Conservation (phyloP, 1,140 invertebrate genomes). For the Armadillidium nasatum region DNA sequence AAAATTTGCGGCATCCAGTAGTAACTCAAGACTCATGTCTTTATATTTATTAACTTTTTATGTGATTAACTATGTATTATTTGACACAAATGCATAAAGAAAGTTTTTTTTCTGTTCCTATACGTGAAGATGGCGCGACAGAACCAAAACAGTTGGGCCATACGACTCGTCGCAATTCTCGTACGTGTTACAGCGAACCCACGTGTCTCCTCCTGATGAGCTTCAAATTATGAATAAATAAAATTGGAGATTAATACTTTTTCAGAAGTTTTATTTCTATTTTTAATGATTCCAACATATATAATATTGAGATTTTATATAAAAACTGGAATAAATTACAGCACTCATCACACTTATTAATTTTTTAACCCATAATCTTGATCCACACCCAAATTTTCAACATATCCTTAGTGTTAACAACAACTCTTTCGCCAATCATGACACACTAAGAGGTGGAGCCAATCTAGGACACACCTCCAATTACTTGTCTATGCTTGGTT, state of each 20-base stretch:
- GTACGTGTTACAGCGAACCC: slow-evolving; percentile 2
- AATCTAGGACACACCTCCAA: not conserved
- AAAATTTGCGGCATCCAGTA: not conserved
- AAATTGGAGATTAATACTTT: too few species aligned
- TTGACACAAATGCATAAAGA: slow-evolving; percentile 1
- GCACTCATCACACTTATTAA: not conserved
- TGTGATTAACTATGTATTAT: not conserved
- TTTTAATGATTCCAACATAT: too few species aligned
- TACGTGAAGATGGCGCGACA: slow-evolving; percentile 1
- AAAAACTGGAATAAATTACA: not conserved
- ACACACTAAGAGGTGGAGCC: not conserved
- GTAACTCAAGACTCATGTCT: slow-evolving; percentile 7
- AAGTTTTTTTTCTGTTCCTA: not conserved
- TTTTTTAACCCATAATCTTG: not conserved
- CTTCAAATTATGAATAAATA: not conserved
- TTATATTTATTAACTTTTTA: not conserved
- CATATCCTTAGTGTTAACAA: not conserved
- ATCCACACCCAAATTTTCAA: not conserved
- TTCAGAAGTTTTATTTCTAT: too few species aligned
- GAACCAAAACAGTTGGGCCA: slow-evolving; percentile 6
- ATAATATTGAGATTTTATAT: too few species aligned
- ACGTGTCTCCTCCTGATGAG: slow-evolving; percentile 4
- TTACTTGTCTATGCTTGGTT: not conserved
- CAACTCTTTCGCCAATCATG: slow-evolving; percentile 1
- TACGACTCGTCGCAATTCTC: slow-evolving; percentile 11